Conservation (phyloP, 2,797 vertebrate species). For the Cetoscarus ocellatus region DNA sequence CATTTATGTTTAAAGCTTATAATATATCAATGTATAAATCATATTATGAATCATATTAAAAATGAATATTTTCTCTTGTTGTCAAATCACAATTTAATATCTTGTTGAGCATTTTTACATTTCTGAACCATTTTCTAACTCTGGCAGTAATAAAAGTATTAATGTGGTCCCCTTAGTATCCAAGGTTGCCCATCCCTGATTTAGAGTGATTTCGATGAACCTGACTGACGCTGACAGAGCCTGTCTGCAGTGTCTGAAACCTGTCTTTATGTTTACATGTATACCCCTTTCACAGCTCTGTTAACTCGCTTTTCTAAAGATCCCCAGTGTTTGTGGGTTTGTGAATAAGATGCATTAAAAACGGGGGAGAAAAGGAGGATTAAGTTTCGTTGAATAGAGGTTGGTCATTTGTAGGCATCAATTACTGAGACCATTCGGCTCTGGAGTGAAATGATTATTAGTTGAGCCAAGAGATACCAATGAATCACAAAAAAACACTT, state of each 20-base stretch:
- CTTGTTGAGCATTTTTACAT: too few relatives aligned
- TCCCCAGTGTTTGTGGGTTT: slow-evolving; percentile 49
- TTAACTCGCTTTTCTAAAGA: slow-evolving; percentile 49
- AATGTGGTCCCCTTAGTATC: too few relatives aligned
- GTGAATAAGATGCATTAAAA: slow-evolving; percentile 49
- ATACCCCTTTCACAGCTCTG: slow-evolving; percentile 27
- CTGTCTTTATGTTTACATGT: slow-evolving; percentile 41
- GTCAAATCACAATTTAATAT: too few relatives aligned
- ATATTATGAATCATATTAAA: too few relatives aligned
- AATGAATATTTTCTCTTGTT: too few relatives aligned
- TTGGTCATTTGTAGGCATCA: slow-evolving; percentile 63
- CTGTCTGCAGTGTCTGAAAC: slow-evolving; percentile 43
- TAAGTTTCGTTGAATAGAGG: slow-evolving; percentile 68
- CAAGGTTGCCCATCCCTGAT: too few relatives aligned
- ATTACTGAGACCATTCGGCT: slow-evolving; percentile 63
- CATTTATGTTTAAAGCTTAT: too few relatives aligned
- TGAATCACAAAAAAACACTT: slow-evolving; percentile 74
- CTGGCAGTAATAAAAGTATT: too few relatives aligned
- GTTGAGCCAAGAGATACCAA: slow-evolving; percentile 71
- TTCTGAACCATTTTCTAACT: too few relatives aligned
- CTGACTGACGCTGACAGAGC: slow-evolving; percentile 47
- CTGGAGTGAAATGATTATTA: slow-evolving; percentile 74
- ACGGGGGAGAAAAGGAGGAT: slow-evolving; percentile 55
- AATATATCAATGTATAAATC: too few relatives aligned
- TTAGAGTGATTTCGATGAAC: slow-evolving; percentile 53